These are phyloP conservation scores for Drosophila lini DNA, from an alignment of 1,140 invertebrate species.

Conservation along the genomic window DNA sequence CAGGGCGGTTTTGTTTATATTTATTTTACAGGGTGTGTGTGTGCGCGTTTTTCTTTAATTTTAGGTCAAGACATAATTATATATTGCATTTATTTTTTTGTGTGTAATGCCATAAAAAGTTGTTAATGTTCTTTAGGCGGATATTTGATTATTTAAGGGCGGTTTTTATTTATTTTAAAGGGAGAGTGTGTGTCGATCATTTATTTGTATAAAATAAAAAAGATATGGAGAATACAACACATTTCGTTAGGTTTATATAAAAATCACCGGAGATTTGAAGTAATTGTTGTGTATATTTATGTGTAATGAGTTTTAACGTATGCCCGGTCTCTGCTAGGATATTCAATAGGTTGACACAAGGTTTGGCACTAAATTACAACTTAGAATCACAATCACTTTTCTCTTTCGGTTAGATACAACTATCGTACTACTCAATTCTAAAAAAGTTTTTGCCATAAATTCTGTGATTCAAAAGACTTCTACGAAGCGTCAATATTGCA, in stretches of 20 bases:
- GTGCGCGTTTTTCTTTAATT: background rate
- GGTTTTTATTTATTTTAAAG: background rate
- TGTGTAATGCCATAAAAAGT: background rate
- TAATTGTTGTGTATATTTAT: background rate
- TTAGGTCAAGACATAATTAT: slow-evolving; percentile 1
- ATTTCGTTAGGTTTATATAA: background rate
- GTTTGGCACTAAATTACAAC: no score
- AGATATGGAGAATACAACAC: background rate
- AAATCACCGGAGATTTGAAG: background rate
- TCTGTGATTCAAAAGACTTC: slow-evolving; percentile 17
- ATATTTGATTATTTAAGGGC: background rate
- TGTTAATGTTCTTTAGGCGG: background rate
- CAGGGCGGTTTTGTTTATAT: slow-evolving; percentile 18
- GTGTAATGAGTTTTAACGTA: background rate
- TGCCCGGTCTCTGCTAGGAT: background rate
- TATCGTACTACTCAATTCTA: slow-evolving; percentile 1
- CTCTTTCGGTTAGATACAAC: background rate
- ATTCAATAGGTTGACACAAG: background rate
- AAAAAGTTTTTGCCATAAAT: background rate
- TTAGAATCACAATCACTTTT: background rate
- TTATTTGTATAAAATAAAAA: background rate
- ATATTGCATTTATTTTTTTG: background rate
- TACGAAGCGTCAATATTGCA: background rate
- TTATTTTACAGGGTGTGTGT: slow-evolving; percentile 1
- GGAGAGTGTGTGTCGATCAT: background rate